phyloP scores from a whole-genome alignment of 1,140 invertebrate species.

The Drosophila orosa region DNA sequence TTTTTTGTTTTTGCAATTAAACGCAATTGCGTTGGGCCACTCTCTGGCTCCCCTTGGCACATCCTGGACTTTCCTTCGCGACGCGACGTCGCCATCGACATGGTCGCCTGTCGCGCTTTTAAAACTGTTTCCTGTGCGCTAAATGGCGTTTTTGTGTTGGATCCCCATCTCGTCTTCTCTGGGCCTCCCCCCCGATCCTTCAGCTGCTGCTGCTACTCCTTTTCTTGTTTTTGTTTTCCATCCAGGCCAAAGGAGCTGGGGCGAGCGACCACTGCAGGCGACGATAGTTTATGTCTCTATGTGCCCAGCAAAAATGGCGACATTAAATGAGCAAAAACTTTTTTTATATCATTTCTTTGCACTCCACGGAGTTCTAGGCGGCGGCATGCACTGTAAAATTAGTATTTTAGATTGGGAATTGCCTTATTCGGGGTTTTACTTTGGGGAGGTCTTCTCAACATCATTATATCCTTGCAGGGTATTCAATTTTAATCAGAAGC shows the following conservation, averaged over 20 bases:
- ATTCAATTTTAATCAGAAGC: too few species aligned
- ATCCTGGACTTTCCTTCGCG: conserved; percentile 14
- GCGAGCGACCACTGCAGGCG: conserved; percentile 9
- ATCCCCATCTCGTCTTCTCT: conserved; percentile 37
- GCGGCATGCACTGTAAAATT: conserved; percentile 28
- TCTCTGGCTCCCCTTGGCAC: conserved; percentile 2
- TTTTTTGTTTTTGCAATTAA: conserved; percentile 66
- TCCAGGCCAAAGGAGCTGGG: conserved; percentile 3
- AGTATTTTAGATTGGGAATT: neutral
- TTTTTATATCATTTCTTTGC: conserved; percentile 74
- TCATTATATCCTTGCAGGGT: too few species aligned
- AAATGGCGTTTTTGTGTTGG: conserved; percentile 79
- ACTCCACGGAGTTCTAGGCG: conserved; percentile 21
- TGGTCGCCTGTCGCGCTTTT: conserved; percentile 65
- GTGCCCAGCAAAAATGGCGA: conserved; percentile 63
- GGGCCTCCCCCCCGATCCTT: conserved; percentile 6
- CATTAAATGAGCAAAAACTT: conserved; percentile 75
- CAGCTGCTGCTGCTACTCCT: neutral
- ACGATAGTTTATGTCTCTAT: conserved; percentile 57
- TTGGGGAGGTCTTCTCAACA: too few species aligned
- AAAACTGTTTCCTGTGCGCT: conserved; percentile 78
- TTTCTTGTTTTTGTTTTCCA: conserved; percentile 44
- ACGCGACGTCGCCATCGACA: conserved; percentile 62
- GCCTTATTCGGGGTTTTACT: too few species aligned
- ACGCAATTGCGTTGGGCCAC: conserved; percentile 70